These are phyloP conservation scores for Melitaea cinxia DNA, from an alignment of 1,140 invertebrate genomes.

Conservation along the genomic window DNA sequence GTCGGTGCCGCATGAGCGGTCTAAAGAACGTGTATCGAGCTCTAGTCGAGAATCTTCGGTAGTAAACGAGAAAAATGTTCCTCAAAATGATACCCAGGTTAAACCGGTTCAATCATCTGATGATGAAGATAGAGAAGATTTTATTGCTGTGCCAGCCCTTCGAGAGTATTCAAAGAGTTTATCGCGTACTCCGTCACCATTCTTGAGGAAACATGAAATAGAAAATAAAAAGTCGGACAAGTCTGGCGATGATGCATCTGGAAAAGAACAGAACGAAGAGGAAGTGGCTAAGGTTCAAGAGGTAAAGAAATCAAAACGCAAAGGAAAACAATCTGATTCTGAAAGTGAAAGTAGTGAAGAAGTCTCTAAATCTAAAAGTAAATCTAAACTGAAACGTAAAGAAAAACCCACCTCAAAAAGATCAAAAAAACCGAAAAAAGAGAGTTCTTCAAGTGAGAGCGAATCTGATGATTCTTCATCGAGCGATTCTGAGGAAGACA, in stretches of 20 bases:
- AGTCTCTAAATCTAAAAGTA: slow-evolving; percentile 72
- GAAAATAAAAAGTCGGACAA: slow-evolving; percentile 78
- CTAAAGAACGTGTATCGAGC: slow-evolving; percentile 72
- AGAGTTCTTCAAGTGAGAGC: slow-evolving; percentile 80
- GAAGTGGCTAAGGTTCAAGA: slow-evolving; percentile 53
- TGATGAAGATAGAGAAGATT: slow-evolving; percentile 72
- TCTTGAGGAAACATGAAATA: slow-evolving; percentile 89
- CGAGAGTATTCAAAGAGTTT: slow-evolving; percentile 85
- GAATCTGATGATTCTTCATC: slow-evolving; percentile 84
- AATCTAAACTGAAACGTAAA: slow-evolving; percentile 78
- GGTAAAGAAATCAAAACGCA: slow-evolving; percentile 69
- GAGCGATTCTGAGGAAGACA: slow-evolving; percentile 84
- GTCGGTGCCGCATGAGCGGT: slow-evolving; percentile 53
- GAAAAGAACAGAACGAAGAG: slow-evolving; percentile 69
- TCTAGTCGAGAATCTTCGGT: slow-evolving; percentile 79
- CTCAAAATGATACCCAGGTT: slow-evolving; percentile 50
- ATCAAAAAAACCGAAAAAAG: slow-evolving; percentile 80
- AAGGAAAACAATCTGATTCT: slow-evolving; percentile 66
- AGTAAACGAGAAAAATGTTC: slow-evolving; percentile 55
- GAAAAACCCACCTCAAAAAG: slow-evolving; percentile 75
- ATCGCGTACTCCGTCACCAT: slow-evolving; percentile 90
- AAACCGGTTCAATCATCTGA: slow-evolving; percentile 73
- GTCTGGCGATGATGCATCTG: slow-evolving; percentile 67
- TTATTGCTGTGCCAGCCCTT: slow-evolving; percentile 60
- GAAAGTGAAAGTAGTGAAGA: slow-evolving; percentile 77